Evolutionary conservation across 1,140 invertebrate genomes (phyloP).

Genomic region (Pachypsylla venusta): DNA sequence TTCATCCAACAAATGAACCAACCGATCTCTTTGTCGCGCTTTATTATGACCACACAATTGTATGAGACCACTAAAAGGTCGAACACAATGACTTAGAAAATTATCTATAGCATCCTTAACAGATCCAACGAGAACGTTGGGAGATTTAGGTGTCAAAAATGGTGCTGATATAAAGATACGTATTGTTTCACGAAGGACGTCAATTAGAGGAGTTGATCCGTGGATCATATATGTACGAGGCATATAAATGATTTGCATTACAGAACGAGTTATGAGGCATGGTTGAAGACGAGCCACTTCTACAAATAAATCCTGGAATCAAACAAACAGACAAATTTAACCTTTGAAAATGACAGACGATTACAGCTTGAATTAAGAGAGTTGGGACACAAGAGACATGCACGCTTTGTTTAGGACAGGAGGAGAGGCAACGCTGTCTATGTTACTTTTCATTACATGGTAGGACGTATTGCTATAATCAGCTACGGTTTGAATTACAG

Average conservation of each 20-base stretch:
- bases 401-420: too few relatives aligned
- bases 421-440: too few relatives aligned
- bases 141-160: slow-evolving; percentile 49
- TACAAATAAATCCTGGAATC: slow-evolving; percentile 89
- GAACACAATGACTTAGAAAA: slow-evolving; percentile 74
- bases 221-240: slow-evolving; percentile 35
- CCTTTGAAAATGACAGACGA: too few relatives aligned
- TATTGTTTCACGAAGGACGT: slow-evolving; percentile 71
- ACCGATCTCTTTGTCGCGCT: slow-evolving; percentile 83
- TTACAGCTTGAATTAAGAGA: too few relatives aligned
- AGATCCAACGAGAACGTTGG: too few relatives aligned
- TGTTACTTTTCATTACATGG: too few relatives aligned
- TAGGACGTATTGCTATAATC: too few relatives aligned
- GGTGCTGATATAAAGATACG: slow-evolving; percentile 78
- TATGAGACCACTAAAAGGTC: slow-evolving; percentile 72
- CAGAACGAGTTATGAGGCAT: slow-evolving; percentile 85
- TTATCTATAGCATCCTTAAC: slow-evolving; percentile 72
- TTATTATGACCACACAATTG: slow-evolving; percentile 88
- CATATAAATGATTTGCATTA: slow-evolving; percentile 70
- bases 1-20: slow-evolving; percentile 76
- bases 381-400: too few relatives aligned
- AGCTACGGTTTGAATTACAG: too few relatives aligned
- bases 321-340: too few relatives aligned
- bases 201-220: slow-evolving; percentile 43
- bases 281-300: slow-evolving; percentile 78